Evolutionary conservation across 1,140 invertebrate species (phyloP).

Genomic region (Drosophila sturtevanti): DNA sequence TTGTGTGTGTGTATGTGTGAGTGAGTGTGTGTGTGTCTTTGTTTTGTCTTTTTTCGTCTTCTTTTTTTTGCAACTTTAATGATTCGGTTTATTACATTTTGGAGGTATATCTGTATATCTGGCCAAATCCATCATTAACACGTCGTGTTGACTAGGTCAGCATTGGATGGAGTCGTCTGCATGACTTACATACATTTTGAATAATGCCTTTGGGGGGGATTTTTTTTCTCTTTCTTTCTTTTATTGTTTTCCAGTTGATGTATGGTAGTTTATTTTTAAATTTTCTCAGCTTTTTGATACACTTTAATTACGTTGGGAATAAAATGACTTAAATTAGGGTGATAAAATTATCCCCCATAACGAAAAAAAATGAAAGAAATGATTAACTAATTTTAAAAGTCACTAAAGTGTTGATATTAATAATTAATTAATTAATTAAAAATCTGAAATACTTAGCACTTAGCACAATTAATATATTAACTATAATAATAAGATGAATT

Average conservation of each 20-base stretch:
- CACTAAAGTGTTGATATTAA: too few species aligned
- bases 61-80: slow-evolving; percentile 68
- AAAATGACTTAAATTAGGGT: too few species aligned
- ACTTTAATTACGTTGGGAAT: not conserved
- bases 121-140: slow-evolving; percentile 74
- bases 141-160: slow-evolving; percentile 66
- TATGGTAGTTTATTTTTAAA: slow-evolving; percentile 37
- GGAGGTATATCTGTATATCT: slow-evolving; percentile 63
- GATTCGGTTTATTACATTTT: slow-evolving; percentile 58
- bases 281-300: slow-evolving; percentile 41
- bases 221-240: slow-evolving; percentile 25
- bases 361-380: too few species aligned
- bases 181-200: slow-evolving; percentile 56
- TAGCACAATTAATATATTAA: too few species aligned
- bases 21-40: slow-evolving; percentile 13
- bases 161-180: slow-evolving; percentile 34
- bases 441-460: too few species aligned
- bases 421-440: too few species aligned
- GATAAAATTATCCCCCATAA: too few species aligned
- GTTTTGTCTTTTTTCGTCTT: slow-evolving; percentile 22
- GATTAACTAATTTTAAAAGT: too few species aligned
- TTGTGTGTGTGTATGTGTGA: not conserved
- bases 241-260: not conserved
- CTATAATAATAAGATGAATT: too few species aligned
- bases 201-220: slow-evolving; percentile 30